phyloP scores from a whole-genome alignment of 2,888 invertebrate genomes.

The Alloscopus bannaensis region DNA sequence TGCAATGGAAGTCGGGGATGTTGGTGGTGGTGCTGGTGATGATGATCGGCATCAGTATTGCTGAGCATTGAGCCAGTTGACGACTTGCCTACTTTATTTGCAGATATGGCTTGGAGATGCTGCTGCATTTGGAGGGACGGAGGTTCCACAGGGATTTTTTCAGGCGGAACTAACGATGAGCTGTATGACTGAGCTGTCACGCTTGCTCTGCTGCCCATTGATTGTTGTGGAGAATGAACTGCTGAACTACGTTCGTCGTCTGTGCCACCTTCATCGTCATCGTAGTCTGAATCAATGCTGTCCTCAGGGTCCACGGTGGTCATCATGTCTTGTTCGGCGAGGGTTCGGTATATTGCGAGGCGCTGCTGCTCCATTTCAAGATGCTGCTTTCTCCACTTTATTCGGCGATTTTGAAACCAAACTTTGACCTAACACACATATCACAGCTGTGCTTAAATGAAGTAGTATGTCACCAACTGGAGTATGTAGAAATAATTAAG shows the following conservation, averaged over 20 bases:
- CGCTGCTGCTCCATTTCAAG: slow-evolving; percentile 93
- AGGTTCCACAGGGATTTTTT: background rate
- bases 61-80: background rate
- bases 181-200: background rate
- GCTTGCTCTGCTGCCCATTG: background rate
- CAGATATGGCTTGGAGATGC: background rate
- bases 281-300: slow-evolving; percentile 56
- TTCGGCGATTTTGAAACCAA: slow-evolving; percentile 95
- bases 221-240: background rate
- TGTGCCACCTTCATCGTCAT: slow-evolving; percentile 32
- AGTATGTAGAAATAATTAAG: too few relatives aligned
- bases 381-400: slow-evolving; percentile 97
- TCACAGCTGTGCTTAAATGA: too few relatives aligned
- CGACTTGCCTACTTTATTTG: background rate
- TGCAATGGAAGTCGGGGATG: background rate
- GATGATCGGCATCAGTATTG: background rate
- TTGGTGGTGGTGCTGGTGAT: background rate
- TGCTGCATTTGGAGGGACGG: background rate
- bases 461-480: too few relatives aligned
- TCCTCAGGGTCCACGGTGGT: slow-evolving; percentile 70
- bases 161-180: background rate
- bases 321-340: slow-evolving; percentile 50
- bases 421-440: slow-evolving; percentile 88
- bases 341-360: slow-evolving; percentile 80
- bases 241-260: slow-evolving; percentile 2